phyloP scores from a whole-genome alignment of 2,888 invertebrate genomes.

The Idaea straminata region DNA sequence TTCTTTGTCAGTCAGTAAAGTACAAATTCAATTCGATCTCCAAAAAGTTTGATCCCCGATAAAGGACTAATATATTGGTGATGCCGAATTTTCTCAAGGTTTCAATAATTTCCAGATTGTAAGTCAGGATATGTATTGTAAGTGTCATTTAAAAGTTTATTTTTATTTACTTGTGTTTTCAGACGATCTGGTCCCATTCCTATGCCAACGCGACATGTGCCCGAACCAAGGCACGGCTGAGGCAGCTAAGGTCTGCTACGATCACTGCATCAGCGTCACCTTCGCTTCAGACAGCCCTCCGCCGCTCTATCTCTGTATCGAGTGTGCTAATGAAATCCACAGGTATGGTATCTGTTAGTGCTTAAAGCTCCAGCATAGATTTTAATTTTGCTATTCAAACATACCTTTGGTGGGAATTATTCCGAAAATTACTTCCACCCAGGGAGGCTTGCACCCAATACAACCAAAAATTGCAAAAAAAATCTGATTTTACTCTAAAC shows the following conservation, averaged over 20 bases:
- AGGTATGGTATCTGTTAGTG: constrained; percentile 37
- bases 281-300: constrained; percentile 94
- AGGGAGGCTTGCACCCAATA: too few species aligned
- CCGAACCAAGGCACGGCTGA: constrained; percentile 92
- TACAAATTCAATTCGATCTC: too few species aligned
- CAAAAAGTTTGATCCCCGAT: too few species aligned
- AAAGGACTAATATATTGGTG: too few species aligned
- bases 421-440: too few species aligned
- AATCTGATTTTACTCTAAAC: not conserved
- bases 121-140: constrained; percentile 32
- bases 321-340: constrained; percentile 96
- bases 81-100: not conserved
- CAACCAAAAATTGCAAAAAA: too few species aligned
- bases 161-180: constrained; percentile 22
- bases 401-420: too few species aligned
- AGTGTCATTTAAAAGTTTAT: too few species aligned
- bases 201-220: constrained; percentile 95
- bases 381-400: too few species aligned
- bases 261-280: constrained; percentile 93
- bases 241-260: constrained; percentile 95
- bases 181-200: constrained; percentile 89
- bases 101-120: not conserved
- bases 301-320: constrained; percentile 96
- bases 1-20: too few species aligned
- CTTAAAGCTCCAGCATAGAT: too few species aligned